Percentiles rank a stretch among this genome's conserved stretches.
phyloP scores from a whole-genome alignment of 2,888 invertebrate genomes.

The Ophraella communa region DNA sequence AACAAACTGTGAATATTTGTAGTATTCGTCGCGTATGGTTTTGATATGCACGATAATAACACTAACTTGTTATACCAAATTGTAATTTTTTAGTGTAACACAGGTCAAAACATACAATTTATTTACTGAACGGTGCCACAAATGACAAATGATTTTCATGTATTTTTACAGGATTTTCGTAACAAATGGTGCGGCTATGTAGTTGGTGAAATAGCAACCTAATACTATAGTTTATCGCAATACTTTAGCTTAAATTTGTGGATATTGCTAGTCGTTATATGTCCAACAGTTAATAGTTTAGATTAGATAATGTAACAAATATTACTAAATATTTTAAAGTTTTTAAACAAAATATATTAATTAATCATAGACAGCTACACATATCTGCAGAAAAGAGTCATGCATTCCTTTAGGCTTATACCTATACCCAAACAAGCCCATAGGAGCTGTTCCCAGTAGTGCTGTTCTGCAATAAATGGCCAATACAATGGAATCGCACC shows the following conservation, averaged over 20 bases:
- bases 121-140: conserved; percentile 12
- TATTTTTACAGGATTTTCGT: conserved; percentile 17
- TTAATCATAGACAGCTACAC: too few relatives aligned
- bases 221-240: conserved; percentile 8
- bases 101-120: conserved; percentile 14
- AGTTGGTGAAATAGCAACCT: conserved; percentile 16
- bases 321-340: neutral
- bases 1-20: neutral
- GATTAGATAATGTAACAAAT: too few relatives aligned
- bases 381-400: too few relatives aligned
- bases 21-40: neutral
- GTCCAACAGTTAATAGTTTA: neutral
- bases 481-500: too few relatives aligned
- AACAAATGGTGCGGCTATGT: conserved; percentile 15
- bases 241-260: neutral
- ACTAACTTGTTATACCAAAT: conserved; percentile 10
- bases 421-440: too few relatives aligned
- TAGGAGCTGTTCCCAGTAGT: too few relatives aligned
- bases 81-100: conserved; percentile 16
- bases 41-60: neutral
- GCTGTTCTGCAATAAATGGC: too few relatives aligned
- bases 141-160: conserved; percentile 19
- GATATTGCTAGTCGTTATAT: neutral
- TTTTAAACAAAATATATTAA: too few relatives aligned
- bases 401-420: too few relatives aligned